Evolutionary conservation across 2,888 invertebrate species (phyloP), one percentile per base, ranked within the genome.

Genomic region (Taenaris catops): DNA sequence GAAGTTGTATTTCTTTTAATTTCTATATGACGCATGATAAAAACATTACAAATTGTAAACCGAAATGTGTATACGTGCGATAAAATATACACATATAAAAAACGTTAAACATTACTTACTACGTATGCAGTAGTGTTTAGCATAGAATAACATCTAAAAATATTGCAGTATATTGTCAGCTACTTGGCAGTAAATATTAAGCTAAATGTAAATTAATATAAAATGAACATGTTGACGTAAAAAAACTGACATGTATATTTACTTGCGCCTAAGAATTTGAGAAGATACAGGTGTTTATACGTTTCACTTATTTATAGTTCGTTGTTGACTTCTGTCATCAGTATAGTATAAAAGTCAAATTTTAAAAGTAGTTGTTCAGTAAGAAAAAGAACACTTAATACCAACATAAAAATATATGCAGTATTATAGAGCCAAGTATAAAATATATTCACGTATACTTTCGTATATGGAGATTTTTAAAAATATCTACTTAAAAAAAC

Each of bases 91-190:
- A n/a, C n/a, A n/a, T n/a, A n/a, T n/a, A n/a, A n/a, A n/a, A n/a
- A n/a, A n/a, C n/a, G n/a, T n/a, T n/a, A n/a, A n/a, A n/a, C n/a
- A n/a, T n/a, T n/a, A n/a, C n/a, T n/a, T n/a, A n/a, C n/a, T n/a
- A n/a, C n/a, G n/a, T n/a, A n/a, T 16, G 8, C 10, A 20, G 16
- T 20, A 28, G 7, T 14, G 2, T 14, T 14, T 14, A 14, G 3
- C 32, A 8, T 44, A 41, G 29, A 44, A 44, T 41, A 35, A 44
- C 29, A 35, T 42, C 41, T 41, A 42, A 46, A 47, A 48, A 38
- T 44, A 41, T 38, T 44, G 35, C 35, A 36, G 18, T 26, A 37
- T 41, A 36, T 36, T 33, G 37, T 41, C 41, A 33, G 33, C 26
- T 40, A 39, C 38, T 40, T 43, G 43, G 43, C 39, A 36, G 42